phyloP scores from a whole-genome alignment of 2,888 invertebrate genomes.

The Imbricaverruca yamaguchii region DNA sequence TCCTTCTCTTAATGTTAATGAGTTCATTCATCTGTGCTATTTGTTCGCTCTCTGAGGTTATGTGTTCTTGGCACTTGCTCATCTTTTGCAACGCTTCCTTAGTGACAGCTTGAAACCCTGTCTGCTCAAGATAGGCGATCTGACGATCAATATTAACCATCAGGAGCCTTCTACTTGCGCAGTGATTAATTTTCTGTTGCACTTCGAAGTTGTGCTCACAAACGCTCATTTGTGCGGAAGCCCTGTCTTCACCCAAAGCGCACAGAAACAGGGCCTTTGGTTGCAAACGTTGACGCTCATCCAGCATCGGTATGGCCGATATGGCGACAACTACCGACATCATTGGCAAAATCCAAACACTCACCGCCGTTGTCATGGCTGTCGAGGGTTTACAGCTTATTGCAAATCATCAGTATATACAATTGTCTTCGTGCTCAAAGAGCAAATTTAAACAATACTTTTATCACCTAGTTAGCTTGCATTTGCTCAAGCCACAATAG shows the following conservation, averaged over 20 bases:
- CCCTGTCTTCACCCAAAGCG: not conserved
- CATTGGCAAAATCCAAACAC: too few relatives aligned
- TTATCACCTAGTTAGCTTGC: too few relatives aligned
- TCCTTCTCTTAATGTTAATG: not conserved
- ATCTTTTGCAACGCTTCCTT: not conserved
- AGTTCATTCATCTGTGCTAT: not conserved
- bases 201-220: not conserved
- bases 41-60: too few relatives aligned
- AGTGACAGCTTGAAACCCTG: not conserved
- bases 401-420: too few relatives aligned
- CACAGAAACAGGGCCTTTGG: not conserved
- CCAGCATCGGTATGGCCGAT: too few relatives aligned
- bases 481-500: too few relatives aligned
- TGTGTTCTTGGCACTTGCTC: not conserved
- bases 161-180: not conserved
- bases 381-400: too few relatives aligned
- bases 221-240: not conserved
- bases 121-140: not conserved
- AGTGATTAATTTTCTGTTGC: not conserved
- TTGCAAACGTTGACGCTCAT: not conserved
- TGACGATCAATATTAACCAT: not conserved
- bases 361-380: too few relatives aligned
- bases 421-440: too few relatives aligned
- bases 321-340: too few relatives aligned
- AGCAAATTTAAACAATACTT: too few relatives aligned